A percentile compares a stretch with the other conserved stretches of the same genome.
phyloP scores from a whole-genome alignment of 2,888 invertebrate genomes.

The Ptychoptera contaminata region DNA sequence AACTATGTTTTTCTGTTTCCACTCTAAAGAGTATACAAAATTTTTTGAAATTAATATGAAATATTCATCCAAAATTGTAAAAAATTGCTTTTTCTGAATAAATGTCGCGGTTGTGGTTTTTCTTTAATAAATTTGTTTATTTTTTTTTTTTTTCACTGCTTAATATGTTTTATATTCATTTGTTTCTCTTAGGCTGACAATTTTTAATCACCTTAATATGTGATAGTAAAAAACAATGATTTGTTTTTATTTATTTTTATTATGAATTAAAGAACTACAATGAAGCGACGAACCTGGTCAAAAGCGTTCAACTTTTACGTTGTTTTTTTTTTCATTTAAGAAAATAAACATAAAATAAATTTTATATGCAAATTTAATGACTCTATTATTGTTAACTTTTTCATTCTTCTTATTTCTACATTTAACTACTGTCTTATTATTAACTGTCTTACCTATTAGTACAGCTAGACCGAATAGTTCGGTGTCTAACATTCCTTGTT shows the following conservation, averaged over 20 bases:
- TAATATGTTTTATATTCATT: conserved; percentile 4
- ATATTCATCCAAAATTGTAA: too few species aligned
- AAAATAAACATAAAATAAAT: not conserved
- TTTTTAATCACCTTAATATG: too few species aligned
- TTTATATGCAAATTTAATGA: not conserved
- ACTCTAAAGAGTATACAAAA: too few species aligned
- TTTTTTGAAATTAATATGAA: too few species aligned
- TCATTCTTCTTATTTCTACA: not conserved
- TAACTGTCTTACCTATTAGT: conserved; percentile 51
- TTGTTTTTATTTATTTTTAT: not conserved
- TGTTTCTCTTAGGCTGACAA: not conserved
- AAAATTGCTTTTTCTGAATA: conserved; percentile 1
- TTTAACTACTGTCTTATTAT: too few species aligned
- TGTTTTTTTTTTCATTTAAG: conserved; percentile 2
- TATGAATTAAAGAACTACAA: not conserved
- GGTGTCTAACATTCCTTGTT: conserved; percentile 66
- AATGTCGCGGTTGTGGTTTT: not conserved
- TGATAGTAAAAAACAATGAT: too few species aligned
- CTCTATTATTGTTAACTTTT: too few species aligned
- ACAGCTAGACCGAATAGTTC: conserved; percentile 71
- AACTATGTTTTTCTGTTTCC: too few species aligned
- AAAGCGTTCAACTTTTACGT: not conserved
- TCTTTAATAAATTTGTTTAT: not conserved
- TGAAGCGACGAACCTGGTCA: not conserved
- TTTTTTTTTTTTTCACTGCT: not conserved